Evolutionary conservation across 2,888 invertebrate genomes (phyloP).

Genomic region (Lycophotia porphyrea): DNA sequence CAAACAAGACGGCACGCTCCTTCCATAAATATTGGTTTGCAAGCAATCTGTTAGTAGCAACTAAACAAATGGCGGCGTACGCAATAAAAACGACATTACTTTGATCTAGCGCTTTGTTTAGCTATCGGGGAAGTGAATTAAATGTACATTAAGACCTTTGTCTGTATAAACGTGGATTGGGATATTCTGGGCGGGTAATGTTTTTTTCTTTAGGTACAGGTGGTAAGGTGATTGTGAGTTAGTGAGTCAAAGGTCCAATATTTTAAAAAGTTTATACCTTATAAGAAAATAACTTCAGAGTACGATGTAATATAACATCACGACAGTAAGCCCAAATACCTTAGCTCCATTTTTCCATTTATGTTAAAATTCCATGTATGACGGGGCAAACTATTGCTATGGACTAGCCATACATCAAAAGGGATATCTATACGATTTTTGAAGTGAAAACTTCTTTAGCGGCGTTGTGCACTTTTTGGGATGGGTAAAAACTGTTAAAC

Average conservation of each 20-base stretch:
- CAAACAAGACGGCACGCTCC: slow-evolving; percentile 43
- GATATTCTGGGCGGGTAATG: not conserved
- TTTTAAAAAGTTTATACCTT: no score
- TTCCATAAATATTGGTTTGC: slow-evolving; percentile 68
- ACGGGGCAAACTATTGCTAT: no score
- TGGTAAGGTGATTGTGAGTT: not conserved
- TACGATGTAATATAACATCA: no score
- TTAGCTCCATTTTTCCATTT: no score
- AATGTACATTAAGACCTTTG: slow-evolving; percentile 23
- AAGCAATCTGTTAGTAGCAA: slow-evolving; percentile 63
- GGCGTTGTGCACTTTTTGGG: no score
- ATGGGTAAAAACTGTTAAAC: no score
- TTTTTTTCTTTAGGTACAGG: not conserved
- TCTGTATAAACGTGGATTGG: not conserved
- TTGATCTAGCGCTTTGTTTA: slow-evolving; percentile 51
- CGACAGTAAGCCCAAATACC: no score
- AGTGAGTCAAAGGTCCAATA: no score
- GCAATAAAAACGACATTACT: slow-evolving; percentile 68
- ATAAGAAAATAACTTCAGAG: no score
- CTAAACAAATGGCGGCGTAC: slow-evolving; percentile 63
- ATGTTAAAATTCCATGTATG: no score
- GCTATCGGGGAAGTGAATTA: slow-evolving; percentile 52
- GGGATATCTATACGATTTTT: not conserved
- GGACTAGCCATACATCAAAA: not conserved
- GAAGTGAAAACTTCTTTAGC: no score